phyloP scores from a whole-genome alignment of 2,797 vertebrate genomes.

The Pygocentrus nattereri region DNA sequence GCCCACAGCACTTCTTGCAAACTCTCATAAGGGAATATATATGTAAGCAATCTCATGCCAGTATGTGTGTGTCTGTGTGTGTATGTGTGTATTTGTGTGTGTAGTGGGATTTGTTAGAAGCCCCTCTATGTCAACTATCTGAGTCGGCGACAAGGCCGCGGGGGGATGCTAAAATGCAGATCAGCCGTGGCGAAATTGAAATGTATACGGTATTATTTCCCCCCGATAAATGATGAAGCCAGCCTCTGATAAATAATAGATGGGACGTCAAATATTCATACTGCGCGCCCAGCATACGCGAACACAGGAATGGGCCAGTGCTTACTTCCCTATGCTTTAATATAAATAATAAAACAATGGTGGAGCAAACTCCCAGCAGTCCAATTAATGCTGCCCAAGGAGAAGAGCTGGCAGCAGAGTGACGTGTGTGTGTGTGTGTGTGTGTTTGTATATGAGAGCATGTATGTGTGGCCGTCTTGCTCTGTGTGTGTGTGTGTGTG shows the following conservation, averaged over 20 bases:
- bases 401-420: slow-evolving; percentile 35
- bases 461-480: background rate
- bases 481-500: background rate
- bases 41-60: slow-evolving; percentile 68
- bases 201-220: slow-evolving; percentile 75
- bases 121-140: slow-evolving; percentile 57
- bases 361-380: slow-evolving; percentile 53
- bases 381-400: slow-evolving; percentile 67
- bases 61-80: slow-evolving; percentile 51
- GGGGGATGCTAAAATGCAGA: slow-evolving; percentile 70
- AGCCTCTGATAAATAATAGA: slow-evolving; percentile 76
- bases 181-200: slow-evolving; percentile 73
- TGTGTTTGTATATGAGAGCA: background rate
- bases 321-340: slow-evolving; percentile 57
- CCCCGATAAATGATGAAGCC: slow-evolving; percentile 72
- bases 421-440: slow-evolving; percentile 20
- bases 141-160: slow-evolving; percentile 68
- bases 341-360: slow-evolving; percentile 67
- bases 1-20: slow-evolving; percentile 68
- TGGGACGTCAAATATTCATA: slow-evolving; percentile 77
- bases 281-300: slow-evolving; percentile 59
- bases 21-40: slow-evolving; percentile 67
- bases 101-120: slow-evolving; percentile 42
- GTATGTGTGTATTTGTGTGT: slow-evolving; percentile 59
- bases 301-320: slow-evolving; percentile 43